Evolutionary conservation across 92 coral and sea anemone species (phyloP), one percentile per base, ranked within the genome.

Genomic region (Muricea muricata): DNA sequence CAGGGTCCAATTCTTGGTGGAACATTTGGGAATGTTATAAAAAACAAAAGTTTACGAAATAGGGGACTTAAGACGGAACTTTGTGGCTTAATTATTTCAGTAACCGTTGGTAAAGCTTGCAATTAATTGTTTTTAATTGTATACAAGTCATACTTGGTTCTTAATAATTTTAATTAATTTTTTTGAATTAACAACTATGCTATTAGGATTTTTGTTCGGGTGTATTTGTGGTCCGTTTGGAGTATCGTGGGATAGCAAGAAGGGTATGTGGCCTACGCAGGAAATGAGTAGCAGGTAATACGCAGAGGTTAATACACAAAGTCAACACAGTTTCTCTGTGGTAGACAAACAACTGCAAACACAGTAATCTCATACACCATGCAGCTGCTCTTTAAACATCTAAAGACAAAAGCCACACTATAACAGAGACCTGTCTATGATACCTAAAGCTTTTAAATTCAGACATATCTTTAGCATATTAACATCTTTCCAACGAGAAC

Each of bases 271-370:
- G 80, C 83, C 83, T 32, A 78, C 83, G 8, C 56, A 56, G 32
- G 83, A 78, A 78, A 78, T 78, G 83, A 78, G 48, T 17, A 78
- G 83, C 83, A 78, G 83, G 83, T 78, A 34, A 42, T 2, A 48
- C 56, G n/a, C n/a, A n/a, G n/a, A n/a, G n/a, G n/a, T n/a, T n/a
- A n/a, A n/a, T n/a, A n/a, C n/a, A n/a, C n/a, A n/a, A n/a, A n/a
- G n/a, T n/a, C n/a, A n/a, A n/a, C n/a, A n/a, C n/a, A n/a, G n/a
- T n/a, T n/a, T n/a, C n/a, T n/a, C n/a, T n/a, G n/a, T n/a, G n/a
- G n/a, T n/a, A n/a, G n/a, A n/a, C n/a, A n/a, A n/a, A n/a, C n/a
- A n/a, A n/a, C n/a, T n/a, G n/a, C n/a, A n/a, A n/a, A n/a, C n/a
- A n/a, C n/a, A n/a, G n/a, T n/a, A n/a, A n/a, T n/a, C n/a, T n/a